phyloP scores from a whole-genome alignment of 1,140 invertebrate genomes.

The Tribolium castaneum region DNA sequence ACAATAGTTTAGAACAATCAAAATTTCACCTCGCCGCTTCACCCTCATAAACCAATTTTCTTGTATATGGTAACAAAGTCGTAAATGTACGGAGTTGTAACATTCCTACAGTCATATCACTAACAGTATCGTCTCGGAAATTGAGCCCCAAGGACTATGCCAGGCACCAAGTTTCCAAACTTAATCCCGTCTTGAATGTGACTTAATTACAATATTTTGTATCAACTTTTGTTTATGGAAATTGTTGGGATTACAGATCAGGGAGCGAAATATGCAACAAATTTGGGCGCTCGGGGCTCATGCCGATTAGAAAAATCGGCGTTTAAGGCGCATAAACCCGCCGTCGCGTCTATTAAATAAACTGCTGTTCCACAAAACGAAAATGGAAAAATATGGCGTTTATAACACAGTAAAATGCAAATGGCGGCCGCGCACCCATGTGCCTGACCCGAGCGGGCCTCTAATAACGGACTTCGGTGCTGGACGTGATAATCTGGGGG shows the following conservation, averaged over 20 bases:
- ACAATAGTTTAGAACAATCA: background rate
- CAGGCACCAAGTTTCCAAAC: conserved; percentile 13
- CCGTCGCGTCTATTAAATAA: conserved; percentile 11
- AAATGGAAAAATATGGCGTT: conserved; percentile 21
- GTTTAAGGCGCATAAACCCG: background rate
- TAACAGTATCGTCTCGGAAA: conserved; percentile 24
- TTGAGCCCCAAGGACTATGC: conserved; percentile 15
- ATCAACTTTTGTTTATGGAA: conserved; percentile 5
- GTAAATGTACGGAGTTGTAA: conserved; percentile 20
- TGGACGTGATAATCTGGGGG: conserved; percentile 29
- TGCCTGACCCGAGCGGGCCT: background rate
- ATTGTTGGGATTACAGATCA: background rate
- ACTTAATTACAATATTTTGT: conserved; percentile 31
- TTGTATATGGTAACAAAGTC: conserved; percentile 1
- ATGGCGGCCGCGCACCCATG: background rate
- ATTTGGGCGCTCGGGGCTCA: too few species aligned
- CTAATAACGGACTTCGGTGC: conserved; percentile 23
- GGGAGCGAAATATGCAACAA: background rate
- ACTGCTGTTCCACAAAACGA: conserved; percentile 16
- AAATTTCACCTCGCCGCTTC: background rate
- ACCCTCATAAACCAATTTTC: conserved; percentile 6
- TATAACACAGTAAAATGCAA: conserved; percentile 31
- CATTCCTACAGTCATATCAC: conserved; percentile 16
- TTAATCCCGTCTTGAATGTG: conserved; percentile 27
- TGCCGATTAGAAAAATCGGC: background rate